A percentile compares a stretch with the other conserved stretches of the same genome.
phyloP scores from a whole-genome alignment of 2,888 invertebrate genomes.

The Andrena minutula region DNA sequence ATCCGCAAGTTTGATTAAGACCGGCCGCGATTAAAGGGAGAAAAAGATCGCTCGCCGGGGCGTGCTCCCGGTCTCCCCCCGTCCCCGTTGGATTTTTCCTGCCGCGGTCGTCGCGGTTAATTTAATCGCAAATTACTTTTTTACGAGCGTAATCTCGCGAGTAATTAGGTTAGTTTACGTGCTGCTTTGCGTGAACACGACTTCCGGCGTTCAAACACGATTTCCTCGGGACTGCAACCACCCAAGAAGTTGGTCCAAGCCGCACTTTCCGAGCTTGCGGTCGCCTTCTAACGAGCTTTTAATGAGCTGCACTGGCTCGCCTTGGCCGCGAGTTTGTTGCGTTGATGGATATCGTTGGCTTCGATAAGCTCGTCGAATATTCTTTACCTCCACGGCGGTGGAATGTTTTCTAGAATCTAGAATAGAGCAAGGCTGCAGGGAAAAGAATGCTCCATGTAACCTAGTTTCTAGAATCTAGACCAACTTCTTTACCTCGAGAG shows the following conservation, averaged over 20 bases:
- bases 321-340: slow-evolving; percentile 55
- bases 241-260: slow-evolving; percentile 38
- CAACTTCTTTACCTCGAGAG: too few relatives aligned
- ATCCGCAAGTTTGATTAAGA: slow-evolving; percentile 12
- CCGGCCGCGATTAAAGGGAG: background rate
- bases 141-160: slow-evolving; percentile 55
- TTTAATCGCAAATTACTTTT: slow-evolving; percentile 62
- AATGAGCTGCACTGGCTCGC: slow-evolving; percentile 72
- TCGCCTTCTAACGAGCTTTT: slow-evolving; percentile 78
- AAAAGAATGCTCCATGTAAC: too few relatives aligned
- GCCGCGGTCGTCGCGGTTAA: slow-evolving; percentile 21
- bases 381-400: background rate
- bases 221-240: slow-evolving; percentile 44
- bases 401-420: background rate
- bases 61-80: background rate
- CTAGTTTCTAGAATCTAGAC: too few relatives aligned
- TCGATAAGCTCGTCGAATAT: slow-evolving; percentile 57
- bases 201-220: slow-evolving; percentile 57
- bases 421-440: background rate
- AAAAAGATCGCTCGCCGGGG: background rate
- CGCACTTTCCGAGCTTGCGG: slow-evolving; percentile 40
- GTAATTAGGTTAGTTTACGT: slow-evolving; percentile 58
- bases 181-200: slow-evolving; percentile 37
- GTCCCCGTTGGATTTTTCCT: background rate
- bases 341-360: slow-evolving; percentile 67